These are phyloP conservation scores for Peromyscus melanophrys DNA, from an alignment of 2,797 vertebrate species.

Conservation along the genomic window DNA sequence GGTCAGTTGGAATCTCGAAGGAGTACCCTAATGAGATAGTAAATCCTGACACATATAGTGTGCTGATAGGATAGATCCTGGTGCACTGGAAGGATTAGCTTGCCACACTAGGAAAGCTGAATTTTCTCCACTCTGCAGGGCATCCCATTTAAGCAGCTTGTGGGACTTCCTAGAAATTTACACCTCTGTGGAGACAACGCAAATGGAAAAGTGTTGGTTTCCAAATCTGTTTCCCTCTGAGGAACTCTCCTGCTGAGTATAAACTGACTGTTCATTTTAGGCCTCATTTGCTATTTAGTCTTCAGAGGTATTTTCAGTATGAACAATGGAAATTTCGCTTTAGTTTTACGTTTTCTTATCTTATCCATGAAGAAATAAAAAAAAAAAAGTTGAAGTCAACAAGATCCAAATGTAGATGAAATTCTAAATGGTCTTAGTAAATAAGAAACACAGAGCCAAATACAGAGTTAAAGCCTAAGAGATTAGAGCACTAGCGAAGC, in stretches of 20 bases:
- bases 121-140: conserved; percentile 55
- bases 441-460: too few relatives aligned
- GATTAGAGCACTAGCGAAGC: too few relatives aligned
- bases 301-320: conserved; percentile 72
- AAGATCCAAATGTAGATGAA: background rate
- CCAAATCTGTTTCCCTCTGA: conserved; percentile 69
- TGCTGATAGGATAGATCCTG: background rate
- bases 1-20: background rate
- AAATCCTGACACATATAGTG: background rate
- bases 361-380: conserved; percentile 53
- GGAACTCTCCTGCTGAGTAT: conserved; percentile 69
- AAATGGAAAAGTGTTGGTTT: conserved; percentile 76
- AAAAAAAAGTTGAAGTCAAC: background rate
- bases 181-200: conserved; percentile 64
- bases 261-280: conserved; percentile 79
- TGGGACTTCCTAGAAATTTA: conserved; percentile 65
- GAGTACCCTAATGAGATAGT: background rate
- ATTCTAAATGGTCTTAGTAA: too few relatives aligned
- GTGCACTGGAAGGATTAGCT: background rate
- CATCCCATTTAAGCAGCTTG: conserved; percentile 49
- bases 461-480: too few relatives aligned
- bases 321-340: conserved; percentile 58
- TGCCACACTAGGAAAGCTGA: background rate
- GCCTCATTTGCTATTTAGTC: conserved; percentile 76
- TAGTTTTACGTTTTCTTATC: conserved; percentile 68